Base-by-base conservation (phyloP, 1,140 invertebrate species). In the Calliphora vicina region DNA sequence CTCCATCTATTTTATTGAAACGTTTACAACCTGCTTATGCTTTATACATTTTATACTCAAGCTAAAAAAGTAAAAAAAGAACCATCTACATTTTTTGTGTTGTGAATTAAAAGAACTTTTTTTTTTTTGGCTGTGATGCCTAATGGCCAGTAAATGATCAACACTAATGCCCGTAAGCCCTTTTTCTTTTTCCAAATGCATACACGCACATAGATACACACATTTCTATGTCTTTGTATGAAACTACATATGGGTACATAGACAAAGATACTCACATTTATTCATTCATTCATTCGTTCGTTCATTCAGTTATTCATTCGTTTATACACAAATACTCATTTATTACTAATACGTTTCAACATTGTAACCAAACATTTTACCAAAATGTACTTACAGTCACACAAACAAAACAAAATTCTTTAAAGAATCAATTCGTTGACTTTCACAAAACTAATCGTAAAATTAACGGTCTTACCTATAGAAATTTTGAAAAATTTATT, bases 81-180 rank as follows among this genome's bases (percentile, higher is more conserved):
- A 35, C 5, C 35, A 35, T 35, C 35, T 35, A 35, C 35, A 35
- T 35, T 50, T 15, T 74, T 74, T 74, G 26, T 78, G 35, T 25
- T 43, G n/a, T 67, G 74, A n/a, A 43, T 78, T 78, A 43, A n/a
- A 23, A 43, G 9, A 76, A 25, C 6, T 45, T 43, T 25, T 42
- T n/a, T 42, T n/a, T 57, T 57, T n/a, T 61, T n/a, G n/a, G 74
- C 35, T 78, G 35, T 20, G n/a, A 20, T 78, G 74, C 74, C 20
- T 78, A 78, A 78, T 78, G 74, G 35, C 74, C 15, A 23, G 35
- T 78, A 78, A 78, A 78, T 78, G 74, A 78, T 78, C 35, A 78
- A 25, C 74, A 78, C 35, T 78, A 78, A 78, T 27, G 74, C 17
- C n/a, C 9, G 35, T 27, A 78, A 43, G 74, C 35, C 20, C 17